These are phyloP conservation scores for Alligator mississippiensis DNA, from an alignment of 2,113 vertebrate genomes.

Conservation along the genomic window DNA sequence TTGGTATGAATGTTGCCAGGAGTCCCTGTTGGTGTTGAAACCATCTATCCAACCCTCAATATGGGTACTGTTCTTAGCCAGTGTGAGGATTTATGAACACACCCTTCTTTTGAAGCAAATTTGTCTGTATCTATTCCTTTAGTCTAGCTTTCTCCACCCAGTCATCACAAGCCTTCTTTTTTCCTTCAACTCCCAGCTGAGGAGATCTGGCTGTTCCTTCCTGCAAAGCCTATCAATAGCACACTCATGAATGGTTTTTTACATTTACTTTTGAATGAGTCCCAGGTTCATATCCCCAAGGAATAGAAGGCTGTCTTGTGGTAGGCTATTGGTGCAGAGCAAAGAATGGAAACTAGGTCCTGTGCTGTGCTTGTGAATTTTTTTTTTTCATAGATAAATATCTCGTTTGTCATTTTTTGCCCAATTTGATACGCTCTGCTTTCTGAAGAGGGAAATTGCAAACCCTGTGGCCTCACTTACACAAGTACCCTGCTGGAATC, in stretches of 20 bases:
- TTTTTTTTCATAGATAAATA: too few species aligned
- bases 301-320: neutral
- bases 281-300: neutral
- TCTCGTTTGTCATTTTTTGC: neutral
- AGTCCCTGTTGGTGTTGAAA: neutral
- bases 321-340: neutral
- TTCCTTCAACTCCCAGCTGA: fast-evolving
- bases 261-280: neutral
- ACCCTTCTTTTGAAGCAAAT: fast-evolving
- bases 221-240: neutral
- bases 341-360: neutral
- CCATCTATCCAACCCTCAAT: neutral
- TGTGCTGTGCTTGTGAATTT: neutral
- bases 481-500: neutral
- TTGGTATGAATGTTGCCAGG: neutral
- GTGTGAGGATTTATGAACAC: neutral
- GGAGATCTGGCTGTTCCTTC: neutral
- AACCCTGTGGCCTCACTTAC: neutral
- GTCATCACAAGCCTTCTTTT: fast-evolving
- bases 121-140: neutral
- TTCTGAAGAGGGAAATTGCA: neutral
- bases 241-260: neutral
- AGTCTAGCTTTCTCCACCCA: neutral
- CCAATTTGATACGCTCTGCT: neutral
- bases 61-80: neutral